A percentile compares a stretch with the other conserved stretches of the same genome.
Conservation (phyloP, 2,113 vertebrate genomes). For the Triplophysa siluroides region DNA sequence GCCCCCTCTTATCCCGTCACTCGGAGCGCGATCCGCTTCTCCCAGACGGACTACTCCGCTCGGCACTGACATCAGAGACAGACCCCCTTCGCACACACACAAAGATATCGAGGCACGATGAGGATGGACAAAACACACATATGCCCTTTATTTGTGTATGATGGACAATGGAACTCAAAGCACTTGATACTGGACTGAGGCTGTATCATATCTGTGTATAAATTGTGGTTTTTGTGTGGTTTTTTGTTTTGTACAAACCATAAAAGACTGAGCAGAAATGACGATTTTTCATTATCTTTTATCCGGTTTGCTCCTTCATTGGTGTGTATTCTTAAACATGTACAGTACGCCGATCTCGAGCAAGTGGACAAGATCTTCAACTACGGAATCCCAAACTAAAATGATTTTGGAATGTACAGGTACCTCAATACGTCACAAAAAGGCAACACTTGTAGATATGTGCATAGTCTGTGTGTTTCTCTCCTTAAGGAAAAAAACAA, state of each 20-base stretch:
- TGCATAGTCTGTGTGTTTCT: conserved; percentile 81
- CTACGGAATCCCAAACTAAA: conserved; percentile 23
- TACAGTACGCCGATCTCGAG: conserved; percentile 70
- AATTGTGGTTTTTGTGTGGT: conserved; percentile 52
- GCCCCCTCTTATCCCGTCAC: conserved; percentile 90
- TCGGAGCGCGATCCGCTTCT: conserved; percentile 86
- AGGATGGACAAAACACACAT: conserved; percentile 44
- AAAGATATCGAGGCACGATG: conserved; percentile 98
- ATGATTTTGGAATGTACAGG: conserved; percentile 62
- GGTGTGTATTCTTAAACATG: conserved; percentile 75
- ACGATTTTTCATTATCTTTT: conserved; percentile 76
- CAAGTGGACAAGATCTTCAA: conserved; percentile 42
- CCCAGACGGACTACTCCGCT: conserved; percentile 95
- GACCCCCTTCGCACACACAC: conserved; percentile 86
- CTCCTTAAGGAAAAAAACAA: conserved; percentile 81
- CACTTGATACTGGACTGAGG: conserved; percentile 70
- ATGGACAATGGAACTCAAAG: conserved; percentile 61
- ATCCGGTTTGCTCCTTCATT: conserved; percentile 71
- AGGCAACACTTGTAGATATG: conserved; percentile 83
- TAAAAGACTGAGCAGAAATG: conserved; percentile 18
- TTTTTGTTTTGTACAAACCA: conserved; percentile 68
- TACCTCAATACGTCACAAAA: conserved; percentile 57
- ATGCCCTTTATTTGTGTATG: conserved; percentile 56
- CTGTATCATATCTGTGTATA: conserved; percentile 77
- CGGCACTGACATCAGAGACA: conserved; percentile 89